Percentiles rank a stretch among this genome's conserved stretches.
Evolutionary conservation across 2,113 vertebrate genomes (phyloP).

Genomic region (Ophiodon elongatus): DNA sequence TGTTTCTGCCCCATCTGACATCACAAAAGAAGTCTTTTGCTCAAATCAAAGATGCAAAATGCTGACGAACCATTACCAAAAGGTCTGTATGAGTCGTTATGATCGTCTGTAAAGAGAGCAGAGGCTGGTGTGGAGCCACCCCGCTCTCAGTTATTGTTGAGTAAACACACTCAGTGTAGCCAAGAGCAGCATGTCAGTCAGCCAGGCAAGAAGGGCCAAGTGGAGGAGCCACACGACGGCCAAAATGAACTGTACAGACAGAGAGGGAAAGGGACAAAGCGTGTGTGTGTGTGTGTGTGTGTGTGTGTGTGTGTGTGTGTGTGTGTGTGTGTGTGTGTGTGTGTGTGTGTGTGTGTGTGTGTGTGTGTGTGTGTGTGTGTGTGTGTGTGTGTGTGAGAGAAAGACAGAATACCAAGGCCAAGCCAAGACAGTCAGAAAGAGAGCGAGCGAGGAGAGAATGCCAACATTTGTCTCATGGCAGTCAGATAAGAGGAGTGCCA

Average conservation of each 20-base stretch:
- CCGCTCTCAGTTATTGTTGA: constrained; percentile 67
- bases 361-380: not conserved
- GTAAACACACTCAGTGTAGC: constrained; percentile 62
- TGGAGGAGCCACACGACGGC: constrained; percentile 44
- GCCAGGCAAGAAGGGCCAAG: constrained; percentile 54
- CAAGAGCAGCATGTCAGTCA: constrained; percentile 69
- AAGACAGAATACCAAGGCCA: not conserved
- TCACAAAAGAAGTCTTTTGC: constrained; percentile 4
- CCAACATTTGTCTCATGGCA: constrained; percentile 51
- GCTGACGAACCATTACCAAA: constrained; percentile 2
- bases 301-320: not conserved
- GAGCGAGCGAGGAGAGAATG: constrained; percentile 13
- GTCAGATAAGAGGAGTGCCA: constrained; percentile 55
- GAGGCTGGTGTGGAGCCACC: constrained; percentile 58
- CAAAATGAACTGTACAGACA: constrained; percentile 27
- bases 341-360: not conserved
- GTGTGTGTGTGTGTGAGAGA: not conserved
- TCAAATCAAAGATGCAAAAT: not conserved
- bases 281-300: not conserved
- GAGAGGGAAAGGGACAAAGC: not conserved
- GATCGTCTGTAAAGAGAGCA: constrained; percentile 31
- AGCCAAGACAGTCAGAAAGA: constrained; percentile 36
- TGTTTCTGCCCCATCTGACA: not conserved
- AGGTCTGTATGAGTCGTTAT: constrained; percentile 14
- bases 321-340: not conserved